Base-by-base conservation (phyloP, 2,888 invertebrate species). In the Mycogona germanica region DNA sequence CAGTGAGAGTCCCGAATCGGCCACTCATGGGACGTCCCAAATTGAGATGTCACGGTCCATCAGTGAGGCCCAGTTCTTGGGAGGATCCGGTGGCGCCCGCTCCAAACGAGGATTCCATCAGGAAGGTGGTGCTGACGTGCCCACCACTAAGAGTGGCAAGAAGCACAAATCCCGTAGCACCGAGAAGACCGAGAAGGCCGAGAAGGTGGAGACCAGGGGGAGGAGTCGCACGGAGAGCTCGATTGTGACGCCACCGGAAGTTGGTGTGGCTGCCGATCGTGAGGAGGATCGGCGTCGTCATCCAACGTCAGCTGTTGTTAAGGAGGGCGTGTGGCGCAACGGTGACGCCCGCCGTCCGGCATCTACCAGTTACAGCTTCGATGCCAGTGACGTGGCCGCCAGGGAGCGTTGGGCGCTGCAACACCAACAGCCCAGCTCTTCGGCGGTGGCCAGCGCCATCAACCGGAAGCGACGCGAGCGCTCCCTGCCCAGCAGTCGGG, bases 1-100 rank as follows among this genome's bases (percentile, higher is more conserved):
- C 17, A 53, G 53, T 25, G 53, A 53, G 26, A 47, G 46, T 21
- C 53, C 53, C 17, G 53, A 53, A 35, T 17, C 14, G 12, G 12
- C 46, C 5, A 25, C 35, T 14, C n/a, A 23, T 2, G 3, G 46
- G 1, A 28, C 29, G 6, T 2, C 30, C 14, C 14, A 12, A 2
- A 6, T 19, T 7, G 41, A 41, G 37, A 51, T 51, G 9, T 30
- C 51, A 6, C 41, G 51, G 14, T 30, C 29, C 23, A 30, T 30
- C n/a, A 51, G 51, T 19, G 51, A 51, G 12, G 42, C 23, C 23
- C 41, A 42, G 6, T 29, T 51, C 6, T 6, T 17, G 14, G 46
- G 28, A 21, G 46, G 46, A 19, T 37, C 38, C 3, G 50, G 50
- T 9, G 50, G 50, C 6, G 50, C 50, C 1, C 37, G 29, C 19